Base-by-base conservation (phyloP, 2,888 invertebrate genomes). In the Ferrisia virgata region DNA sequence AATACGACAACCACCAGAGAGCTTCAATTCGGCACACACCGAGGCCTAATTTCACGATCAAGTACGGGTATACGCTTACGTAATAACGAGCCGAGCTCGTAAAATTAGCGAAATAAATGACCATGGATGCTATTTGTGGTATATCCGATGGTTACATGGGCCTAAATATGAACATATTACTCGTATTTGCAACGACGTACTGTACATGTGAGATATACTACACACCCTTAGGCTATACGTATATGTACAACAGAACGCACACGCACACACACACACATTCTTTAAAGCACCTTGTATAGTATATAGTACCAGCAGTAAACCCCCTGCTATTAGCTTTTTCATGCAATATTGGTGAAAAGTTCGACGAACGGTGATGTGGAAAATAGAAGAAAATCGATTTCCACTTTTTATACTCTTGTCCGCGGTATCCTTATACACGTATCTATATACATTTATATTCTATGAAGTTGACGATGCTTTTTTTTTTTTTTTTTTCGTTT, bases 301-400 rank as follows among this genome's bases (percentile, higher is more conserved):
- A 13, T 18, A 25, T 2, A 28, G 8, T 4, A 11, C 11, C 18
- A 36, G 11, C 53, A 36, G 11, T 28, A 3, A 25, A 64, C 64
- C 72, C 18, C 36, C 36, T 36, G 31, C 53, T 53, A n/a, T n/a
- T 64, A 64, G n/a, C 18, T 18, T 18, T 33, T 36, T 72, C 28
- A 33, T 36, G 36, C 72, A 72, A 36, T 53, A 80, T 43, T 43
- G 80, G 47, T 25, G 47, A 80, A 80, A 47, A 47, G 80, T 80
- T 80, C 80, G 80, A 80, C 80, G 80, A 80, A 47, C 80, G 47
- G 53, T 28, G 47, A 31, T 28, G 80, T 80, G 47, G 72, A 72
- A 72, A 72, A 33, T 72, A 43, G n/a, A 40, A 80, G 43, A 80
- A 80, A 80, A 80, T 80, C 80, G 80, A 80, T 80, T 80, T 80